phyloP scores from a whole-genome alignment of 2,888 invertebrate species.

The Eilema caniola region DNA sequence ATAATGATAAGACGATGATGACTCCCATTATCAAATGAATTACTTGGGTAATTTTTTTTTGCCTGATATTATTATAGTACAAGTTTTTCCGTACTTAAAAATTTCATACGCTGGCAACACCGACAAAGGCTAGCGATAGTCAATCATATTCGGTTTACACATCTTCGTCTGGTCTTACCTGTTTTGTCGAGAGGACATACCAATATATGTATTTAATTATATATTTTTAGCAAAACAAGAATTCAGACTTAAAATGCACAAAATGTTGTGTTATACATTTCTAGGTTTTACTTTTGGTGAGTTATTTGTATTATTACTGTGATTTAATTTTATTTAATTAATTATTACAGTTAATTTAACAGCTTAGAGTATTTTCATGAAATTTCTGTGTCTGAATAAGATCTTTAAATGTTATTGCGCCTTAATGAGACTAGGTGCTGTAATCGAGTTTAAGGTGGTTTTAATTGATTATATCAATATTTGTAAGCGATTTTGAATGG shows the following conservation, averaged over 20 bases:
- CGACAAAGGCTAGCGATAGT: background rate
- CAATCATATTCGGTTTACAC: background rate
- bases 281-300: background rate
- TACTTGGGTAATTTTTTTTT: too few species aligned
- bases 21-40: too few species aligned
- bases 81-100: too few species aligned
- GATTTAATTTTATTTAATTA: too few species aligned
- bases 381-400: background rate
- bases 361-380: background rate
- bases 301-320: background rate
- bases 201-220: background rate
- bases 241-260: background rate
- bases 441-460: too few species aligned
- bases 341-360: background rate
- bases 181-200: background rate
- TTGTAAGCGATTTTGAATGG: too few species aligned
- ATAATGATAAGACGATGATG: too few species aligned
- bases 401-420: too few species aligned
- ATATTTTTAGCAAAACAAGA: background rate
- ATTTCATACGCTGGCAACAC: background rate
- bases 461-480: too few species aligned
- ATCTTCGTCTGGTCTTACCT: background rate
- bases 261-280: background rate
- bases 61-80: too few species aligned
- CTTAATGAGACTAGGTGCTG: too few species aligned